phyloP scores from a whole-genome alignment of 2,888 invertebrate genomes.

The Bugula neritina region DNA sequence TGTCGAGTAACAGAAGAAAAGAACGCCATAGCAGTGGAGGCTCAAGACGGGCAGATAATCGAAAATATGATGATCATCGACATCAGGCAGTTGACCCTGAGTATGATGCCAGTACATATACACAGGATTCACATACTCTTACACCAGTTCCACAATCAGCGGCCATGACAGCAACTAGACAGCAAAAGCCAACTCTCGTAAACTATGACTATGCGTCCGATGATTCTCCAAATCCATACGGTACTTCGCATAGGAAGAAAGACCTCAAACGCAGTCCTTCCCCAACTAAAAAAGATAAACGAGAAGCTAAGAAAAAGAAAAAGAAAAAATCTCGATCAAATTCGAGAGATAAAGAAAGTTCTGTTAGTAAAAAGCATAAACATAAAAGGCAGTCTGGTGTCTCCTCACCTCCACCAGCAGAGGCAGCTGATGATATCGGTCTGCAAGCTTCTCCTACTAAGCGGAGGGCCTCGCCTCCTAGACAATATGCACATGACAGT shows the following conservation, averaged over 20 bases:
- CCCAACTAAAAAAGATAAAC: background rate
- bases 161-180: background rate
- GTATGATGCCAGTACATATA: constrained; percentile 44
- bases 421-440: background rate
- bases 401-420: background rate
- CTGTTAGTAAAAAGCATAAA: background rate
- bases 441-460: background rate
- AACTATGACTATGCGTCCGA: constrained; percentile 22
- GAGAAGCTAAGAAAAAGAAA: constrained; percentile 24
- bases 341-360: constrained; percentile 19
- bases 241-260: background rate
- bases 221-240: background rate
- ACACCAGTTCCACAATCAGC: constrained; percentile 11
- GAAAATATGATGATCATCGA: background rate
- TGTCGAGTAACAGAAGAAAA: background rate
- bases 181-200: constrained; percentile 11
- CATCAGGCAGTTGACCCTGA: constrained; percentile 32
- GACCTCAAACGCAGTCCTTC: constrained; percentile 27
- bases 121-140: constrained; percentile 24
- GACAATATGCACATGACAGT: constrained; percentile 1
- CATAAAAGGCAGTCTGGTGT: background rate
- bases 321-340: constrained; percentile 17
- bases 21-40: constrained; percentile 12
- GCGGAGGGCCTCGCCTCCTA: constrained; percentile 5
- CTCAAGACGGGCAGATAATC: constrained; percentile 1